Base-by-base conservation (phyloP, 1,140 invertebrate genomes). In the Teleogryllus occipitalis region DNA sequence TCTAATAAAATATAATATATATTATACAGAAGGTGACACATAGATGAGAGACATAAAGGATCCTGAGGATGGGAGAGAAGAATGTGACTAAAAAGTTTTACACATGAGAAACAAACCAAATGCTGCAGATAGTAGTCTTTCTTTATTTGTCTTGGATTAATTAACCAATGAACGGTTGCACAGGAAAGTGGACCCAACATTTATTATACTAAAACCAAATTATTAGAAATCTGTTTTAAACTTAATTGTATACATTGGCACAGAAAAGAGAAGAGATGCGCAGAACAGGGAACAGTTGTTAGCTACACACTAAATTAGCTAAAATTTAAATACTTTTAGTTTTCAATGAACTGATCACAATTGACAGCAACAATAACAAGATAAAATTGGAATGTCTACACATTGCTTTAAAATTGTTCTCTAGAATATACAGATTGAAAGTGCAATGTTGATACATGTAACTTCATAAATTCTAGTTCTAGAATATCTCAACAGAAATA, bases 351-450 rank as follows among this genome's bases (percentile, higher is more conserved):
- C 54, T 65, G 54, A 65, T 65, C 54, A 65, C 54, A 65, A 65
- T 65, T 65, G 54, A 65, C 54, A 65, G 54, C 54, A 65, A 65
- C 54, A 65, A 65, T 65, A 65, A 18, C 54, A 65, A 65, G 54
- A 65, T 65, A 65, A 65, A 65, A 65, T 18, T 65, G 54, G 54
- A 65, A 65, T 65, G 54, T 65, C 54, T 65, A 65, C 54, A 65
- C 10, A 14, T 65, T 65, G 54, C 18, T 65, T 65, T 18, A 65
- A 18, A 65, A 65, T 14, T 39, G 10, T 65, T 65, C 54, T 65
- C 54, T 65, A 65, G 54, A 39, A 14, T 65, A 65, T 65, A 65
- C 18, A 14, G 10, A 14, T 65, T 65, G 27, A 14, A 65, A 65
- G 54, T 65, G 54, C 54, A 65, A 65, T 65, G 18, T 65, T 65